Conservation (phyloP, 2,888 invertebrate genomes). For the Ptycholaimellus sp. region DNA sequence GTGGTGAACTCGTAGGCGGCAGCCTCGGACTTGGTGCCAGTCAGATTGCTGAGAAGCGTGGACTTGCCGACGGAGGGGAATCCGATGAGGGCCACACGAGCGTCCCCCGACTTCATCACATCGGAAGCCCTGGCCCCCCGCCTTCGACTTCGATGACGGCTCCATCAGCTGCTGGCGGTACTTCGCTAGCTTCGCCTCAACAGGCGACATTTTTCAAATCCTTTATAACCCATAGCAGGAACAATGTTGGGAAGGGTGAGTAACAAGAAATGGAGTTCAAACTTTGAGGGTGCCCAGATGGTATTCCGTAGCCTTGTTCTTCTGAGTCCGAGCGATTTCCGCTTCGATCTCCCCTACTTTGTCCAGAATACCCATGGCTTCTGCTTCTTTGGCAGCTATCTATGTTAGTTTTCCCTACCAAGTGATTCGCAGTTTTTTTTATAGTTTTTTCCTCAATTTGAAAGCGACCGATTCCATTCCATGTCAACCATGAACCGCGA, state of each 20-base stretch:
- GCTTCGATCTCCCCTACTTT: slow-evolving; percentile 95
- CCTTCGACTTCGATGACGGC: slow-evolving; percentile 62
- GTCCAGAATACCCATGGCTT: slow-evolving; percentile 70
- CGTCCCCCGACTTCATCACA: slow-evolving; percentile 96
- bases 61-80: slow-evolving; percentile 98
- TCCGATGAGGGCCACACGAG: slow-evolving; percentile 39
- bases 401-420: no score
- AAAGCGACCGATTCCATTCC: no score
- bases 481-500: no score
- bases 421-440: no score
- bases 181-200: slow-evolving; percentile 51
- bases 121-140: slow-evolving; percentile 73
- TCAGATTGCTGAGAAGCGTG: slow-evolving; percentile 73
- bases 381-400: not conserved
- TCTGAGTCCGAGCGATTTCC: slow-evolving; percentile 91
- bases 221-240: no score
- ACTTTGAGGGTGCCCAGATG: slow-evolving; percentile 87
- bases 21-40: slow-evolving; percentile 82
- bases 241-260: no score
- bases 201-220: no score
- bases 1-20: slow-evolving; percentile 98
- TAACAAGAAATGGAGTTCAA: no score
- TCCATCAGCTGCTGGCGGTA: slow-evolving; percentile 78
- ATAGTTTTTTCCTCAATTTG: no score
- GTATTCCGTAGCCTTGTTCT: slow-evolving; percentile 98